Base-by-base conservation (phyloP, 2,797 vertebrate genomes). In the Phrynocephalus forsythii region DNA sequence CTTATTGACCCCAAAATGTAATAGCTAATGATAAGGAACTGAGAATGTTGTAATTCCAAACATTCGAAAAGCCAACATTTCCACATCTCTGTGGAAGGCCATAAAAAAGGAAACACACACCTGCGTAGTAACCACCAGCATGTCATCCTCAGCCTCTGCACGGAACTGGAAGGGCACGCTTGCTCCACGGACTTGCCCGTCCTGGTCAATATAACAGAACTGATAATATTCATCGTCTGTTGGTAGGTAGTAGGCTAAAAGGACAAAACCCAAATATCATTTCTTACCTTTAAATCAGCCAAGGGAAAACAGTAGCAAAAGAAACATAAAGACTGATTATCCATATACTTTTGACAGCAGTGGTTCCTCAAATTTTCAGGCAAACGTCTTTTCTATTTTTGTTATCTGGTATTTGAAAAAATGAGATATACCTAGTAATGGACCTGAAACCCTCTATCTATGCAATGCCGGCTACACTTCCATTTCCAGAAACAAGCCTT, bases 181-280 rank as follows among this genome's bases (percentile, higher is more conserved):
- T 91, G 97, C 98, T 88, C 98, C 98, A 71, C 96, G 96, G 79
- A 99, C 97, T 82, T 97, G 89, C 0, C 98, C 97, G 0, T 91
- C 92, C 38, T 93, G 95, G 95, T 98, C 98, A 1, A 99, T 84
- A 67, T 99, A 99, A 95, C 98, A 99, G 97, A 99, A 99, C 96
- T 99, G 98, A 94, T 99, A 99, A 93, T 98, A 97, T 0, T 97
- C 95, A 44, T 98, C 97, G 56, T 99, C 98, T 84, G 98, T 98
- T 0, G 99, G 98, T 69, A 99, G 96, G 94, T 98, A 98, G 90
- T 98, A 98, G 10, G 97, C 99, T 99, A 52, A 93, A 90, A 86
- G 2, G 79, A 44, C 91, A 91, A 30, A 1, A 28, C 1, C 0
- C 1, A 0, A 1, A 76, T 38, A 67, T 28, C 85, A 78, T 82